Conservation (phyloP, 2,888 invertebrate genomes). For the Calliscelio sp. region DNA sequence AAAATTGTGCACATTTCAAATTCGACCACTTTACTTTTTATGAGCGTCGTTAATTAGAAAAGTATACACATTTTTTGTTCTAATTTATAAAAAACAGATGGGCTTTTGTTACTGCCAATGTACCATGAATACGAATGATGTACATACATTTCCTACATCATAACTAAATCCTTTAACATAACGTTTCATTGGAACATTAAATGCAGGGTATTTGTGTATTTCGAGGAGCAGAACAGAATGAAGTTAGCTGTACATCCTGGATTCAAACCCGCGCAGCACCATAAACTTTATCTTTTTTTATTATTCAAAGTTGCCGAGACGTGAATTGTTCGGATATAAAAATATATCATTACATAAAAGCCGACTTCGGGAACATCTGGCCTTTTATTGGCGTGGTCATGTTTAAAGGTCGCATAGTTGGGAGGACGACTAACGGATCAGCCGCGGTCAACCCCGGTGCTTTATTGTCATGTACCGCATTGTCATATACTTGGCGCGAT, state of each 20-base stretch:
- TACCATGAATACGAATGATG: too few species aligned
- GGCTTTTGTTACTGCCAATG: too few species aligned
- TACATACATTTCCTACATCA: too few species aligned
- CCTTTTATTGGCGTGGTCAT: constrained; percentile 39
- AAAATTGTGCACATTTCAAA: too few species aligned
- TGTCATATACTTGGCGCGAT: constrained; percentile 63
- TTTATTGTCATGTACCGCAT: constrained; percentile 61
- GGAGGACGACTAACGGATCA: constrained; percentile 10
- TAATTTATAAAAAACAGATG: too few species aligned
- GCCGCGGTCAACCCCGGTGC: constrained; percentile 45
- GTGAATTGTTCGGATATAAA: constrained; percentile 46
- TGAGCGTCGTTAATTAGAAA: too few species aligned
- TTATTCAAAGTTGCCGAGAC: constrained; percentile 32
- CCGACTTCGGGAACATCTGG: constrained; percentile 52
- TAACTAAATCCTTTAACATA: too few species aligned
- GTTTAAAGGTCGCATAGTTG: constrained; percentile 35
- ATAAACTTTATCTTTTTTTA: constrained; percentile 52
- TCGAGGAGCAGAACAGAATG: neutral
- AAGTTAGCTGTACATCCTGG: neutral
- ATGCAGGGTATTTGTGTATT: too few species aligned
- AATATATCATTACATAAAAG: constrained; percentile 52
- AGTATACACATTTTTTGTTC: too few species aligned
- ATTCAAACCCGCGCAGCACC: constrained; percentile 11
- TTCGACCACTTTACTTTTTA: too few species aligned
- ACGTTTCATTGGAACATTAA: too few species aligned